Conservation (phyloP, 2,797 vertebrate genomes). For the Sebastes itinus region DNA sequence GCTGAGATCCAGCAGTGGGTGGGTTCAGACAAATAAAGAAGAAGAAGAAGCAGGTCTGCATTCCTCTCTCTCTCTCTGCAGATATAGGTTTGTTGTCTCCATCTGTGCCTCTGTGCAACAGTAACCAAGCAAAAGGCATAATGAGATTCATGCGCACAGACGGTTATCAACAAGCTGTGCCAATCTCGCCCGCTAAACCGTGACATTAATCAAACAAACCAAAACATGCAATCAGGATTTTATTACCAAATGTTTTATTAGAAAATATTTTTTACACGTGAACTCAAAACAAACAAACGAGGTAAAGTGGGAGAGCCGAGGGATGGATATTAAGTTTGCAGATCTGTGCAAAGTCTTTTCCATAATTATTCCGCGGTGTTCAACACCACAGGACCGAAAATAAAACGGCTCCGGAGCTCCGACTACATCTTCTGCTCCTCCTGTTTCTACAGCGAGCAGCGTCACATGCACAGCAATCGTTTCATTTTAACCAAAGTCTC, state of each 20-base stretch:
- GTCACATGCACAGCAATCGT: slow-evolving; percentile 8
- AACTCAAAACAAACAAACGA: slow-evolving; percentile 51
- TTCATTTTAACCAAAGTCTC: not conserved
- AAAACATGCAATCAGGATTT: slow-evolving; percentile 47
- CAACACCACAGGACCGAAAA: not conserved
- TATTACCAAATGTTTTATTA: slow-evolving; percentile 74
- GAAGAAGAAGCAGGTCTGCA: slow-evolving; percentile 30
- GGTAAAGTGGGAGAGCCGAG: slow-evolving; percentile 9
- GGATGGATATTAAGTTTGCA: slow-evolving; percentile 12
- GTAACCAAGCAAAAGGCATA: slow-evolving; percentile 38
- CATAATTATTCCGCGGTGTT: slow-evolving; percentile 21
- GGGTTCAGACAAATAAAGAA: slow-evolving; percentile 50
- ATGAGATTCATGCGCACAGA: slow-evolving; percentile 41
- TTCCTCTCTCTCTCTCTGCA: slow-evolving; percentile 13
- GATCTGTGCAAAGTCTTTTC: slow-evolving; percentile 5
- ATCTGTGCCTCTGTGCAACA: slow-evolving; percentile 41
- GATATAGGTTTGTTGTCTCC: slow-evolving; percentile 34
- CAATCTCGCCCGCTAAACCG: slow-evolving; percentile 27
- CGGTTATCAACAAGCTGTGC: slow-evolving; percentile 27
- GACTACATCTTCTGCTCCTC: not conserved
- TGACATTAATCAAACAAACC: slow-evolving; percentile 53
- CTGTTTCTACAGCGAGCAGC: slow-evolving; percentile 7
- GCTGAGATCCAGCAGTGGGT: slow-evolving; percentile 57
- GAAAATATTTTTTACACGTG: slow-evolving; percentile 69
- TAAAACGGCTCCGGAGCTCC: slow-evolving; percentile 4